These are phyloP conservation scores for Aricia agestis DNA, from an alignment of 1,140 invertebrate genomes.

Conservation along the genomic window DNA sequence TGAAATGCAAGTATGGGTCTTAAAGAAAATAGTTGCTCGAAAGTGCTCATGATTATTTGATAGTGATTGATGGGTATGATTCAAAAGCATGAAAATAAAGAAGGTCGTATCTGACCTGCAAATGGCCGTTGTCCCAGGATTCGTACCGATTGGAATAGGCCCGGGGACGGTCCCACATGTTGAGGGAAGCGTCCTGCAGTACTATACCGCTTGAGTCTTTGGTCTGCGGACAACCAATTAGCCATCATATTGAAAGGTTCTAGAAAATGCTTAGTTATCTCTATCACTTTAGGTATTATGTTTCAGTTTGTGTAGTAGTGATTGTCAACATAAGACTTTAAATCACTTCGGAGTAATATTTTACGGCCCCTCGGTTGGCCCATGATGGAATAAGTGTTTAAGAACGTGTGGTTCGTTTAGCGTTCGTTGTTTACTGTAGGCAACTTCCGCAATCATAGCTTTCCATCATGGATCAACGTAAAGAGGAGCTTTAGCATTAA, in stretches of 20 bases:
- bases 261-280: background rate
- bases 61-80: background rate
- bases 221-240: slow-evolving; percentile 54
- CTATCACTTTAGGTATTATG: background rate
- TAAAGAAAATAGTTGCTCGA: too few relatives aligned
- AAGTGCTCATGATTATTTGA: slow-evolving; percentile 1
- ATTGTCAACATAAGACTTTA: too few relatives aligned
- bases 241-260: background rate
- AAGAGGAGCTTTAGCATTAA: too few relatives aligned
- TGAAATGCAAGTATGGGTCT: too few relatives aligned
- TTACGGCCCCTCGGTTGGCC: too few relatives aligned
- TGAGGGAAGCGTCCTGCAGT: slow-evolving; percentile 61
- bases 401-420: too few relatives aligned
- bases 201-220: slow-evolving; percentile 69
- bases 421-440: too few relatives aligned
- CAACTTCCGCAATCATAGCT: too few relatives aligned
- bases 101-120: slow-evolving; percentile 69
- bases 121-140: slow-evolving; percentile 82
- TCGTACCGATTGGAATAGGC: slow-evolving; percentile 88
- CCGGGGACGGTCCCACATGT: slow-evolving; percentile 83
- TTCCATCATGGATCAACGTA: too few relatives aligned
- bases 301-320: background rate
- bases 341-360: too few relatives aligned
- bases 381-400: too few relatives aligned
- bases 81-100: slow-evolving; percentile 8